Evolutionary conservation across 2,113 vertebrate genomes (phyloP), one percentile per base, ranked within the genome.

Genomic region (Morone saxatilis): DNA sequence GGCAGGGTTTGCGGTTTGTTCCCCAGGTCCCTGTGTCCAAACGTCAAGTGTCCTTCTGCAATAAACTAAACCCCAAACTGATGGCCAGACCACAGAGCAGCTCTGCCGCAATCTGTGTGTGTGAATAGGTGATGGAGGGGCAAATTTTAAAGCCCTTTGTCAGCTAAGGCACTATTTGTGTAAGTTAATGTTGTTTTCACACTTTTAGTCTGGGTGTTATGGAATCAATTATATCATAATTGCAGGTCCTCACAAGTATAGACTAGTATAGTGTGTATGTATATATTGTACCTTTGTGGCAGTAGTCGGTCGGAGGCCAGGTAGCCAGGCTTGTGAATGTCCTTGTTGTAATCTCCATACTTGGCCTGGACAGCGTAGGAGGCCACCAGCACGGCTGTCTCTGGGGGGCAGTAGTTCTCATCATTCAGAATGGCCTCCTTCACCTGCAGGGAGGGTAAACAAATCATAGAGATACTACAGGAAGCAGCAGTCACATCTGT

Each of bases 341-440:
- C 98, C 91, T 96, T 97, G 94, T 86, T 97, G 90, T 96, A 97
- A 90, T 99, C 98, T 31, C 94, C 97, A 5, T 98, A 99, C 70
- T 99, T 99, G 91, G 98, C 97, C 92, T 99, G 98, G 61, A 99
- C 98, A 16, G 98, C 96, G 47, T 99, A 99, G 14, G 98, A 99
- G 65, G 97, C 98, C 91, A 99, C 92, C 75, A 99, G 96, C 88
- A 99, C 98, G 0, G 98, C 98, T 13, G 98, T 99, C 96, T 99
- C 98, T 41, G 98, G 98, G 51, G 98, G 98, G 83, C 98, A 99
- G 92, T 99, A 99, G 89, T 98, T 98, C 93, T 99, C 98, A 89
- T 99, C 98, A 60, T 98, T 99, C 94, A 99, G 94, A 68, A 99
- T 99, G 0, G 97, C 97, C 94, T 99, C 98, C 93, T 99, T 99